Conservation (phyloP, 2,113 vertebrate genomes). For the Chaetura pelagica region DNA sequence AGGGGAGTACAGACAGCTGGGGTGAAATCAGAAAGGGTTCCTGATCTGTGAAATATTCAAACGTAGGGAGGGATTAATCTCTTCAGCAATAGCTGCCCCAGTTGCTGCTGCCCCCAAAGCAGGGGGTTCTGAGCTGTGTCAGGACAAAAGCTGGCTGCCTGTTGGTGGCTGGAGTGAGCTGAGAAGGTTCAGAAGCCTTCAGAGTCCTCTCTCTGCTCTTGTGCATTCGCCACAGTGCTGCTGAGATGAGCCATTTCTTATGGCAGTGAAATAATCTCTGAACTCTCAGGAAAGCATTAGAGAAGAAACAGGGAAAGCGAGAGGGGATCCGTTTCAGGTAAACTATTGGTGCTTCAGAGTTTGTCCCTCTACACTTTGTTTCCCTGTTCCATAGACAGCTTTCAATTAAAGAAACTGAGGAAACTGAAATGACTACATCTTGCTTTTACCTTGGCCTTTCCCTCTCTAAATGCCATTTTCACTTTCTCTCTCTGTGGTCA, state of each 20-base stretch:
- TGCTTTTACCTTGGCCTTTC: neutral
- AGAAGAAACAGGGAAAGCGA: neutral
- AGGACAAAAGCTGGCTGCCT: neutral
- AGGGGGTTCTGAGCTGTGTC: neutral
- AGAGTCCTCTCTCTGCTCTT: neutral
- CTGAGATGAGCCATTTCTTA: neutral
- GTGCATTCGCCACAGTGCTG: neutral
- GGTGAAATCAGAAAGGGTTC: neutral
- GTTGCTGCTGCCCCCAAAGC: neutral
- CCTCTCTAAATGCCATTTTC: neutral
- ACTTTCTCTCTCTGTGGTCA: neutral
- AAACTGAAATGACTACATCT: neutral
- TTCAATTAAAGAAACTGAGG: neutral
- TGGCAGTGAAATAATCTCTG: neutral
- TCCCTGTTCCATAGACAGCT: neutral
- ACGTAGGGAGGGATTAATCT: neutral
- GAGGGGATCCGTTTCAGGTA: neutral
- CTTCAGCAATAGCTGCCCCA: neutral
- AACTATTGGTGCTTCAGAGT: neutral
- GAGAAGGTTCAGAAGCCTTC: neutral
- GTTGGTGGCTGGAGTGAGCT: neutral
- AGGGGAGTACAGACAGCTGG: neutral
- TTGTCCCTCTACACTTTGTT: neutral
- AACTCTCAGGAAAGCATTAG: neutral
- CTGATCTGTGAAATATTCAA: neutral